Evolutionary conservation across 2,113 vertebrate genomes (phyloP), one percentile per base, ranked within the genome.

Genomic region (Percopsis transmontana): DNA sequence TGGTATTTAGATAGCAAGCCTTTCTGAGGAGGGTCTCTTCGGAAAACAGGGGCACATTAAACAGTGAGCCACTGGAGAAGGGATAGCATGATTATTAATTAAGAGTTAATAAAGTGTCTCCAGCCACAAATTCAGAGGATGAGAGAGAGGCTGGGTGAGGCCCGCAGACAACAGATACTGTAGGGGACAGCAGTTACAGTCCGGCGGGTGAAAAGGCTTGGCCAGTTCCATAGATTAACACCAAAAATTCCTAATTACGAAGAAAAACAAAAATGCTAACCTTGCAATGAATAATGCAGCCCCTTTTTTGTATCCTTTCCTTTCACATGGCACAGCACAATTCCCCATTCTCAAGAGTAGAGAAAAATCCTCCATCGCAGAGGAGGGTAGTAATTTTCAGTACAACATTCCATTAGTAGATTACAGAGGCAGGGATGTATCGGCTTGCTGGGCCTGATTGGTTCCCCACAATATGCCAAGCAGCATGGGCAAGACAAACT

Each of bases 11-110:
- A 55, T 2, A 41, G 23, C 38, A 70, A 56, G 16, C 20, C 19
- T 42, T 39, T 41, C 52, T 42, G 71, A 59, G 68, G 19, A 53
- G 33, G 41, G 54, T 13, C n/a, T 48, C 47, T n/a, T 18, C 62
- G 64, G 70, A 59, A 60, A 66, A 14, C 27, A 20, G 64, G 19
- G 68, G 58, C 66, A 62, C 24, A 57, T 81, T 81, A 44, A 79
- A 82, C 56, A 38, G 24, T 10, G 45, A 51, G 61, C 45, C 48
- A 65, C 70, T 77, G 68, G 69, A 83, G 70, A 82, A 54, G 41
- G 33, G 62, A 67, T 50, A 0, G 55, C 52, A 62, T 48, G 70
- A 82, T 84, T 76, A 79, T 84, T 84, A 87, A 81, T 85, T 79
- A 75, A 19, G 38, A 70, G 70, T 59, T 81, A 76, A 84, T 82